Percentiles rank a stretch among this genome's conserved stretches.
Conservation (phyloP, 2,888 invertebrate genomes). For the Stenoptilia bipunctidactyla region DNA sequence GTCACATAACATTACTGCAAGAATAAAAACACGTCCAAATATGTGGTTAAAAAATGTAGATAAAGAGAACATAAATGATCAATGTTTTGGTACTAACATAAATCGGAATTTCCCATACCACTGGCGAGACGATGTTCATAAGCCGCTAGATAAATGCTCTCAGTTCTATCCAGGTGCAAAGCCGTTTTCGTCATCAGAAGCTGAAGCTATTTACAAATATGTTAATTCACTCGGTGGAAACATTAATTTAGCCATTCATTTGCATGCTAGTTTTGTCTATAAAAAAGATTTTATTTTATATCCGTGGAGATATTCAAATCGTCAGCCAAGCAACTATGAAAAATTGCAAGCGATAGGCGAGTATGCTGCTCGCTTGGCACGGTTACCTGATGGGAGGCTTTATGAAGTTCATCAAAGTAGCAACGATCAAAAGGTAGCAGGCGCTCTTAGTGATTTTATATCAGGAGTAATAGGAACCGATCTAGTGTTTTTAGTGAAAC, state of each 20-base stretch:
- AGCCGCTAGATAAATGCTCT: constrained; percentile 44
- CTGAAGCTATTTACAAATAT: constrained; percentile 44
- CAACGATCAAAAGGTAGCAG: constrained; percentile 44
- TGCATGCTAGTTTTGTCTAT: constrained; percentile 47
- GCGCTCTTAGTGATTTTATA: constrained; percentile 48
- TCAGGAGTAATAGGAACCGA: constrained; percentile 53
- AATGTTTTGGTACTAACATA: constrained; percentile 51
- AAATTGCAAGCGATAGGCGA: constrained; percentile 54
- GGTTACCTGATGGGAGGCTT: constrained; percentile 45
- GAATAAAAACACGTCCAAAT: constrained; percentile 27
- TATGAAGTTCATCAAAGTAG: constrained; percentile 62
- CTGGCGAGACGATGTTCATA: constrained; percentile 61
- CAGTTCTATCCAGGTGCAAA: constrained; percentile 47
- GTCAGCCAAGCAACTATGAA: constrained; percentile 43
- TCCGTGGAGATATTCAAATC: constrained; percentile 53
- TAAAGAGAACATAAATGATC: constrained; percentile 20
- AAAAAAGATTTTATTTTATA: constrained; percentile 57
- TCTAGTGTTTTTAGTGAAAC: constrained; percentile 50
- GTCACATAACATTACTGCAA: constrained; percentile 35
- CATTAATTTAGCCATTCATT: constrained; percentile 44
- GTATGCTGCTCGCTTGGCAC: constrained; percentile 50
- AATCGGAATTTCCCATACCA: constrained; percentile 62
- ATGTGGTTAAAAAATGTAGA: constrained; percentile 55
- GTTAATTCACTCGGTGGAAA: constrained; percentile 35
- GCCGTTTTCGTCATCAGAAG: constrained; percentile 49